Percentiles rank a stretch among this genome's conserved stretches.
These are phyloP conservation scores for Eupithecia inturbata DNA, from an alignment of 2,888 invertebrate genomes.

Conservation along the genomic window DNA sequence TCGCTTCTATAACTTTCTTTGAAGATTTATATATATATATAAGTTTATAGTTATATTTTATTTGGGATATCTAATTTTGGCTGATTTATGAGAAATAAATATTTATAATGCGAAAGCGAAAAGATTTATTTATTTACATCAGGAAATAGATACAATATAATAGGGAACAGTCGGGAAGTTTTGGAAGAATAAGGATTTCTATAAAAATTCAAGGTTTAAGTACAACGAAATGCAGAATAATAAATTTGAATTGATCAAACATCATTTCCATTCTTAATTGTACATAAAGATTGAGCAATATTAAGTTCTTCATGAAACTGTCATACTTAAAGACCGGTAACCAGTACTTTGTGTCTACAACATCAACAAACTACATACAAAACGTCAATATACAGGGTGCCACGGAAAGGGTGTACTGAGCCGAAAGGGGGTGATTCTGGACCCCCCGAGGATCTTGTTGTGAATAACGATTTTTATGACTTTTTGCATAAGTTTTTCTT, in stretches of 20 bases:
- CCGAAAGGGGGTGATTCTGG: too few relatives aligned
- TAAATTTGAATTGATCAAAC: neutral
- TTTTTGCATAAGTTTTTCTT: too few relatives aligned
- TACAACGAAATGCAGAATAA: too few relatives aligned
- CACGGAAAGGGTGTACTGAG: too few relatives aligned
- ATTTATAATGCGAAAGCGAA: slow-evolving; percentile 75
- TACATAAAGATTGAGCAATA: neutral
- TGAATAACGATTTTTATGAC: too few relatives aligned
- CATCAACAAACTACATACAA: neutral
- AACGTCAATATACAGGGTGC: too few relatives aligned
- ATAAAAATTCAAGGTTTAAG: neutral
- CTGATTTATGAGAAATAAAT: slow-evolving; percentile 78
- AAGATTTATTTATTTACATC: slow-evolving; percentile 51
- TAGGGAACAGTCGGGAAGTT: neutral
- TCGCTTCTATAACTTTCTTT: slow-evolving; percentile 60
- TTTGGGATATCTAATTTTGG: slow-evolving; percentile 79
- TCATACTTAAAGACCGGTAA: neutral
- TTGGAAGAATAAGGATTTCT: neutral
- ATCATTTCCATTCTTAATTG: neutral
- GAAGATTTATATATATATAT: slow-evolving; percentile 67
- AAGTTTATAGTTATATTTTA: slow-evolving; percentile 78
- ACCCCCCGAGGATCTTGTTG: too few relatives aligned
- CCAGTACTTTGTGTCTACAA: too few relatives aligned
- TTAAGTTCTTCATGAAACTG: neutral
- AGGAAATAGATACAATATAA: slow-evolving; percentile 32